phyloP scores from a whole-genome alignment of 2,888 invertebrate species.

The Pyrrhia umbra region DNA sequence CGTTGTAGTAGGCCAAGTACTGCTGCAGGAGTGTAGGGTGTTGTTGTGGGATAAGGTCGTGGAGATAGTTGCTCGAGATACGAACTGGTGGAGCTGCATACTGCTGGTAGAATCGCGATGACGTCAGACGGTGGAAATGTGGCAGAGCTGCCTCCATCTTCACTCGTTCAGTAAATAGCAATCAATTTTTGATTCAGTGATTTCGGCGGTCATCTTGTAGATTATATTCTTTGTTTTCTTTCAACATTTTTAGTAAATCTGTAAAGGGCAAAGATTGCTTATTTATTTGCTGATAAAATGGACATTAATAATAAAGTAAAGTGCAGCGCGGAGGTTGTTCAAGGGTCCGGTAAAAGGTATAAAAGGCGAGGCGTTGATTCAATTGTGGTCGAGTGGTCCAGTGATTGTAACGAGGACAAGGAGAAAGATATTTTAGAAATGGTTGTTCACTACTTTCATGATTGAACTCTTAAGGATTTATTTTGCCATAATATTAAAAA shows the following conservation, averaged over 20 bases:
- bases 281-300: conserved; percentile 40
- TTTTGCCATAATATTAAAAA: background rate
- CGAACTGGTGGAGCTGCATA: conserved; percentile 83
- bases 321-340: conserved; percentile 54
- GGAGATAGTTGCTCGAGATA: conserved; percentile 83
- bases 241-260: conserved; percentile 62
- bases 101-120: conserved; percentile 85
- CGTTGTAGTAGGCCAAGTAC: conserved; percentile 90
- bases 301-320: conserved; percentile 68
- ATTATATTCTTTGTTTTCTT: conserved; percentile 35
- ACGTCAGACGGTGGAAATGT: conserved; percentile 81
- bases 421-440: conserved; percentile 58
- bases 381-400: conserved; percentile 76
- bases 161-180: conserved; percentile 29
- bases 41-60: conserved; percentile 84
- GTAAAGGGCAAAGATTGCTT: conserved; percentile 64
- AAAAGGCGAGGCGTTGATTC: conserved; percentile 65
- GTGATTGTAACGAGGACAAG: conserved; percentile 80
- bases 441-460: conserved; percentile 19
- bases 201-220: conserved; percentile 54
- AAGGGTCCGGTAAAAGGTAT: conserved; percentile 60
- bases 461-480: background rate
- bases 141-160: conserved; percentile 86
- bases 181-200: conserved; percentile 43
- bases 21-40: conserved; percentile 87